Conservation (phyloP, 2,797 vertebrate species). For the Enteromius afrohamiltoni region DNA sequence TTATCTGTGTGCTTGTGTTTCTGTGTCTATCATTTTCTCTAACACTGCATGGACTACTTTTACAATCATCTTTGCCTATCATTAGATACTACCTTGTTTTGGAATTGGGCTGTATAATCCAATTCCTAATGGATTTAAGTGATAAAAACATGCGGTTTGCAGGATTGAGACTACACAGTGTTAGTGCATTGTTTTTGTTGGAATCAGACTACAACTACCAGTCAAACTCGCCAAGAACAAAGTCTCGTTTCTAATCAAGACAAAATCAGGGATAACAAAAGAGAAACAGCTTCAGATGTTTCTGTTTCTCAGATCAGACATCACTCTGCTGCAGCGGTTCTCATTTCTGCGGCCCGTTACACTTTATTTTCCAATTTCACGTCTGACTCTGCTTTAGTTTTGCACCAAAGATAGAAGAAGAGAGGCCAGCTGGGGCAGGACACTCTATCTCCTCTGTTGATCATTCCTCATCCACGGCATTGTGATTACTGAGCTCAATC, state of each 20-base stretch:
- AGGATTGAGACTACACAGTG: background rate
- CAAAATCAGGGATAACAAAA: conserved; percentile 31
- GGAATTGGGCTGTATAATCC: conserved; percentile 22
- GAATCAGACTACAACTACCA: conserved; percentile 7
- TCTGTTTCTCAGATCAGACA: conserved; percentile 53
- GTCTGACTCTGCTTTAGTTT: conserved; percentile 82
- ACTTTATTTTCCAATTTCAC: conserved; percentile 81
- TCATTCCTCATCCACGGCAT: conserved; percentile 60
- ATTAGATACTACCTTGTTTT: conserved; percentile 13
- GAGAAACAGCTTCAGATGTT: conserved; percentile 42
- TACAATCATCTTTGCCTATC: conserved; percentile 15
- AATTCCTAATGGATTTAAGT: conserved; percentile 22
- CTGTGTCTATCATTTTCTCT: conserved; percentile 12
- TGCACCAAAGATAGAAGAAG: conserved; percentile 76
- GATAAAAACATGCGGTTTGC: conserved; percentile 16
- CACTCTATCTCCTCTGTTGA: conserved; percentile 62
- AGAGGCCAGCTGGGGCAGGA: conserved; percentile 77
- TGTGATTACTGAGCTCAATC: conserved; percentile 62
- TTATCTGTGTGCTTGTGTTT: conserved; percentile 17
- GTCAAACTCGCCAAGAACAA: conserved; percentile 19
- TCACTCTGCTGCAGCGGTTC: conserved; percentile 67
- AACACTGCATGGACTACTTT: background rate
- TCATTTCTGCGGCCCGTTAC: conserved; percentile 79
- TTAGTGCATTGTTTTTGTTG: background rate
- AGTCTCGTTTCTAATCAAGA: conserved; percentile 43